Evolutionary conservation across 1,140 invertebrate genomes (phyloP), one percentile per base, ranked within the genome.

Genomic region (Neelides sp.): DNA sequence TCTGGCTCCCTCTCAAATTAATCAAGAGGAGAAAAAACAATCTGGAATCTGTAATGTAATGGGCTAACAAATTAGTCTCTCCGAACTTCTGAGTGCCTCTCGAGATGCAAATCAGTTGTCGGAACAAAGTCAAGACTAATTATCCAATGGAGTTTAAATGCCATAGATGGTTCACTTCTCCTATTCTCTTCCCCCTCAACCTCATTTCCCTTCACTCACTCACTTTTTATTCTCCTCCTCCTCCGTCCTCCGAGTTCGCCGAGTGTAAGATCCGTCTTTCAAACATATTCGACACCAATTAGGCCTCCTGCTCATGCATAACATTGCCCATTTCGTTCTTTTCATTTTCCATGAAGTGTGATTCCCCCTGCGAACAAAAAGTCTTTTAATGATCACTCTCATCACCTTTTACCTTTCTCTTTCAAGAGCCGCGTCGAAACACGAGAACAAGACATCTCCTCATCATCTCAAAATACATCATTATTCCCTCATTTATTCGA

Each of bases 21-120:
- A 49, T 49, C 48, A 49, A 49, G 36, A 34, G 24, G 39, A 41
- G 20, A 49, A 49, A 49, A 49, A 41, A 49, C 48, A 49, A 49
- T 49, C 48, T 49, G 48, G 26, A 49, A 49, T 49, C 48, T 32
- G 7, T n/a, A n/a, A 7, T 49, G 48, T 49, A 49, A 49, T 49
- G 48, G 48, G 48, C 48, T 49, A 30, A 49, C 48, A 49, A 49
- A 41, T 49, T 48, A 48, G 46, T 48, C 46, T 40, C 45, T 47
- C 26, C 45, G 37, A 47, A 36, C 45, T 47, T 34, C n/a, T 23
- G 35, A 48, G 46, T 36, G 45, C 45, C 34, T 47, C 34, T 47
- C 45, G 34, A 35, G 45, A 47, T 34, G 45, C 30, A 47, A 47
- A 47, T 47, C 45, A 47, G 45, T 36, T 47, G 24, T 39, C 23